Evolutionary conservation across 2,888 invertebrate genomes (phyloP).

Genomic region (Pristionchus entomophagus): DNA sequence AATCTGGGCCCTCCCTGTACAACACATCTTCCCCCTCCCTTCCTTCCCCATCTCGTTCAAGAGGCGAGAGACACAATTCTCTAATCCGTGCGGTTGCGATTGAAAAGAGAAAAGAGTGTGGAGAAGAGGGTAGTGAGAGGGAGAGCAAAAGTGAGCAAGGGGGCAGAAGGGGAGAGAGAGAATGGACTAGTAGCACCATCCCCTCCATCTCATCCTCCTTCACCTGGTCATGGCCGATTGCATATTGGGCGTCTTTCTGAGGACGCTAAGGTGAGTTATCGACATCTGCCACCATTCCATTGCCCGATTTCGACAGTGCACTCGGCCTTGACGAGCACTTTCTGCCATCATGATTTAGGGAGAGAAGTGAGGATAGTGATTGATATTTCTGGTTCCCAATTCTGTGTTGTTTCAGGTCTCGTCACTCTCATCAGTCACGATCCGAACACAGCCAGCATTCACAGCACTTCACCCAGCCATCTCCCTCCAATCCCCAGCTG

Average conservation of each 20-base stretch:
- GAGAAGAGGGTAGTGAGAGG: conserved; percentile 1
- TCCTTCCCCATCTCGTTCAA: conserved; percentile 29
- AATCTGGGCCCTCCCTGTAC: neutral
- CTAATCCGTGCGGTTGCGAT: conserved; percentile 30
- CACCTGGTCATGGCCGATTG: conserved; percentile 44
- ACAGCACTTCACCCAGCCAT: neutral
- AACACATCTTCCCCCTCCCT: conserved; percentile 5
- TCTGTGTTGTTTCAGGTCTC: neutral
- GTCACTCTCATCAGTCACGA: conserved; percentile 9
- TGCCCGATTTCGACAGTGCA: neutral
- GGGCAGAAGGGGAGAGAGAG: conserved; percentile 1
- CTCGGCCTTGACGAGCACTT: neutral
- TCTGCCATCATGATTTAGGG: neutral
- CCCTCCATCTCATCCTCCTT: neutral
- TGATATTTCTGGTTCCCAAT: neutral
- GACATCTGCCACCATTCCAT: neutral
- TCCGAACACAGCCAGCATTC: conserved; percentile 17
- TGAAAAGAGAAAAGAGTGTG: neutral
- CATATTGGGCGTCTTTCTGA: conserved; percentile 41
- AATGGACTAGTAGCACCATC: conserved; percentile 12
- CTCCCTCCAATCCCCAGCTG: neutral
- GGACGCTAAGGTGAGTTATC: conserved; percentile 33
- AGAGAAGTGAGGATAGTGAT: no score
- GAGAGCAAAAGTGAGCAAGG: neutral
- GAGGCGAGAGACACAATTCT: conserved; percentile 31